Evolutionary conservation across 2,113 vertebrate genomes (phyloP).

Genomic region (Elaphurus davidianus): DNA sequence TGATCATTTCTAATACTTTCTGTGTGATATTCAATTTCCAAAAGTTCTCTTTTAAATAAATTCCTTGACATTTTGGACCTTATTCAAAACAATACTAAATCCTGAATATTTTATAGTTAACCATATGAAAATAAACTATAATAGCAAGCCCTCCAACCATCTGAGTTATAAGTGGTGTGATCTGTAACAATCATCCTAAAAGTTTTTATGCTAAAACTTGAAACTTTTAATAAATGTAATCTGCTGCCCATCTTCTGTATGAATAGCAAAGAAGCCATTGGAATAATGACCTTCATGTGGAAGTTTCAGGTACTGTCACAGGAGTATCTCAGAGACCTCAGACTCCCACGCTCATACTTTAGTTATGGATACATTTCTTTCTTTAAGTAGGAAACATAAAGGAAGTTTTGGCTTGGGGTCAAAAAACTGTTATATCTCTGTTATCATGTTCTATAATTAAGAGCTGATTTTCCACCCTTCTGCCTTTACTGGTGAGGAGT

Average conservation of each 20-base stretch:
- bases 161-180: constrained; percentile 84
- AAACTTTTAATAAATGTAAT: constrained; percentile 91
- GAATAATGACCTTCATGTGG: constrained; percentile 88
- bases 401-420: constrained; percentile 87
- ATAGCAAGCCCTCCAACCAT: constrained; percentile 87
- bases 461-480: constrained; percentile 71
- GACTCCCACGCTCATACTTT: constrained; percentile 78
- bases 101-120: background rate
- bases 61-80: constrained; percentile 88
- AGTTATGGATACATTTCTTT: constrained; percentile 85
- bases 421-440: constrained; percentile 87
- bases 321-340: constrained; percentile 86
- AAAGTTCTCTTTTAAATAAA: constrained; percentile 89
- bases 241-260: constrained; percentile 88
- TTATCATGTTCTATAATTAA: constrained; percentile 90
- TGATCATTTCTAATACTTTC: constrained; percentile 73
- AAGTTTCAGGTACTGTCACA: constrained; percentile 87
- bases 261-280: constrained; percentile 88
- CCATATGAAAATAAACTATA: constrained; percentile 74
- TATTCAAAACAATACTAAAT: constrained; percentile 73
- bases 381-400: constrained; percentile 90
- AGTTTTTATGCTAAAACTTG: constrained; percentile 92
- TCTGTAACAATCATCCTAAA: constrained; percentile 90
- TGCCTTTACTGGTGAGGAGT: background rate
- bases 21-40: constrained; percentile 90